Conservation (phyloP, 2,797 vertebrate genomes). For the Xenops minutus region DNA sequence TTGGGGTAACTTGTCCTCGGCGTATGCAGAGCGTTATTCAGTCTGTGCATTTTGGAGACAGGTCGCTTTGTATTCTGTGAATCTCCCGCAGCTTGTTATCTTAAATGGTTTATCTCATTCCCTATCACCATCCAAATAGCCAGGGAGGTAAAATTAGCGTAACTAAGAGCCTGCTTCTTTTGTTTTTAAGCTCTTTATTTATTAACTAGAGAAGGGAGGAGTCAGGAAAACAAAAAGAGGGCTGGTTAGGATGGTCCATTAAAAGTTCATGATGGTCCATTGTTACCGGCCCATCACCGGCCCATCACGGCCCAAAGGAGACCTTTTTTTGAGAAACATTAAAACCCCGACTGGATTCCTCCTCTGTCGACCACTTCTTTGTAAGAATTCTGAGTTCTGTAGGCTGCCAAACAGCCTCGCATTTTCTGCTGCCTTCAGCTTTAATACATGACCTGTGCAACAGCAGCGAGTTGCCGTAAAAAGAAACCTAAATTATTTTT, state of each 20-base stretch:
- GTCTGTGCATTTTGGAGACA: slow-evolving; percentile 5
- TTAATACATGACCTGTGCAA: not conserved
- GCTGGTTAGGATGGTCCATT: slow-evolving; percentile 15
- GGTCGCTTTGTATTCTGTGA: not conserved
- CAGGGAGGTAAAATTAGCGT: slow-evolving; percentile 60
- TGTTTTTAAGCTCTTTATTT: slow-evolving; percentile 54
- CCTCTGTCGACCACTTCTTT: not conserved
- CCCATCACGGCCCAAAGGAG: slow-evolving; percentile 15
- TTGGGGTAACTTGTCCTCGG: slow-evolving; percentile 6
- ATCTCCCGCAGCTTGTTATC: slow-evolving; percentile 47
- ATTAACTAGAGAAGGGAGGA: slow-evolving; percentile 46
- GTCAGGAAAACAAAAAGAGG: slow-evolving; percentile 6
- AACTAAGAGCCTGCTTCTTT: slow-evolving; percentile 47
- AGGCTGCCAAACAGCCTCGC: not conserved
- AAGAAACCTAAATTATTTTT: not conserved
- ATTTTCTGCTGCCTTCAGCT: not conserved
- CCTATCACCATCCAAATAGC: slow-evolving; percentile 42
- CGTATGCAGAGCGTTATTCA: slow-evolving; percentile 17
- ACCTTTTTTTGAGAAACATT: not conserved
- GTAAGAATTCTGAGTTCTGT: not conserved
- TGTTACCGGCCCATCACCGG: slow-evolving; percentile 41
- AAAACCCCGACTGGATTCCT: not conserved
- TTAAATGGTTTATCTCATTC: slow-evolving; percentile 47
- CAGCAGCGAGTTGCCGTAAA: not conserved
- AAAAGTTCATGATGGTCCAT: slow-evolving; percentile 36